Conservation (phyloP, 1,140 invertebrate species). For the Macrobrachium rosenbergii region DNA sequence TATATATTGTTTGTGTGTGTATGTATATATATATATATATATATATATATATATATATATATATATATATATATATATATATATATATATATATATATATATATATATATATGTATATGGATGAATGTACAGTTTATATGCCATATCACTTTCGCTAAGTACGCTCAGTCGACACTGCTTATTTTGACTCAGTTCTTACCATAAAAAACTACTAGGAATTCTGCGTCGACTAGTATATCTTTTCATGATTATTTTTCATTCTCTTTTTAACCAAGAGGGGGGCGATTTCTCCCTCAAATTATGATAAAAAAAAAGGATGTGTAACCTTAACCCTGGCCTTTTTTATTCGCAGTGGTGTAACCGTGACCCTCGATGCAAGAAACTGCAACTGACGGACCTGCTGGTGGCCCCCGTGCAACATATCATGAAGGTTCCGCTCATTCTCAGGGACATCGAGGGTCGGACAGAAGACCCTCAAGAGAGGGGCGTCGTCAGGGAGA, state of each 20-base stretch:
- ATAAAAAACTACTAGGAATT: no score
- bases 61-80: slow-evolving; percentile 22
- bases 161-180: no score
- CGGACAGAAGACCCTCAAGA: slow-evolving; percentile 75
- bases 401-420: slow-evolving; percentile 80
- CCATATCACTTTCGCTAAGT: no score
- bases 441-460: slow-evolving; percentile 76
- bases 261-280: no score
- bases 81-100: slow-evolving; percentile 2
- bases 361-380: slow-evolving; percentile 76
- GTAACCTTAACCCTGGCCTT: not conserved
- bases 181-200: no score
- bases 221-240: no score
- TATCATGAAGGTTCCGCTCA: slow-evolving; percentile 79
- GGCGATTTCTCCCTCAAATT: not conserved
- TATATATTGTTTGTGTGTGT: no score
- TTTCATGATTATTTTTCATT: no score
- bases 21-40: slow-evolving; percentile 22
- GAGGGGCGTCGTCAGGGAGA: slow-evolving; percentile 73
- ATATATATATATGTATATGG: not conserved
- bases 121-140: not conserved
- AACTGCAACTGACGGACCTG: slow-evolving; percentile 78
- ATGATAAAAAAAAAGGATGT: not conserved
- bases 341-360: slow-evolving; percentile 49
- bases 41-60: slow-evolving; percentile 15